Conservation (phyloP, 2,113 vertebrate genomes). For the Pelusios castaneus region DNA sequence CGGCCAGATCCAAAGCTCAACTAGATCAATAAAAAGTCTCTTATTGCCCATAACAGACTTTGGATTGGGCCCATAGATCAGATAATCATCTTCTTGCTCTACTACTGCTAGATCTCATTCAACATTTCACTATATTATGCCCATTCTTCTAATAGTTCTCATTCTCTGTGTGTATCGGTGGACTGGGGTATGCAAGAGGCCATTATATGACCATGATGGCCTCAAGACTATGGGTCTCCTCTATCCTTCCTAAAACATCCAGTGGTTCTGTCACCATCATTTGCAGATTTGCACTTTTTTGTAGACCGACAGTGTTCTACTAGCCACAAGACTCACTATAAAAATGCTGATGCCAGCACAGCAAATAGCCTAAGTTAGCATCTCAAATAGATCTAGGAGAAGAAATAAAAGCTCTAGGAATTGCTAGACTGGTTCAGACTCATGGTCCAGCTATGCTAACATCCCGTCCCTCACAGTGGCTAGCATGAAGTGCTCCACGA, state of each 20-base stretch:
- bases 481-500: not conserved
- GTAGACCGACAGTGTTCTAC: not conserved
- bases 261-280: not conserved
- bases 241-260: not conserved
- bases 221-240: too few relatives aligned
- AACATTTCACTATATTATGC: rapidly evolving
- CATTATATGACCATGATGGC: too few relatives aligned
- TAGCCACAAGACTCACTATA: rapidly evolving
- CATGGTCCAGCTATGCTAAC: not conserved
- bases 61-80: not conserved
- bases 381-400: rapidly evolving
- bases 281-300: not conserved
- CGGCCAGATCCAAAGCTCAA: not conserved
- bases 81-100: not conserved
- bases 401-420: not conserved
- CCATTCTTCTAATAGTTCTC: not conserved
- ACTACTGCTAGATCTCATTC: not conserved
- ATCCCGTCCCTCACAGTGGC: not conserved
- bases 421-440: not conserved
- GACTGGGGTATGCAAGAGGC: too few relatives aligned
- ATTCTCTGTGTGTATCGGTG: not conserved
- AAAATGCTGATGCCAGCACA: not conserved
- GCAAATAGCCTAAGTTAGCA: rapidly evolving
- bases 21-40: not conserved
- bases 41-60: not conserved